These are phyloP conservation scores for Amazona finschi DNA, from an alignment of 2,797 vertebrate genomes.

Conservation along the genomic window DNA sequence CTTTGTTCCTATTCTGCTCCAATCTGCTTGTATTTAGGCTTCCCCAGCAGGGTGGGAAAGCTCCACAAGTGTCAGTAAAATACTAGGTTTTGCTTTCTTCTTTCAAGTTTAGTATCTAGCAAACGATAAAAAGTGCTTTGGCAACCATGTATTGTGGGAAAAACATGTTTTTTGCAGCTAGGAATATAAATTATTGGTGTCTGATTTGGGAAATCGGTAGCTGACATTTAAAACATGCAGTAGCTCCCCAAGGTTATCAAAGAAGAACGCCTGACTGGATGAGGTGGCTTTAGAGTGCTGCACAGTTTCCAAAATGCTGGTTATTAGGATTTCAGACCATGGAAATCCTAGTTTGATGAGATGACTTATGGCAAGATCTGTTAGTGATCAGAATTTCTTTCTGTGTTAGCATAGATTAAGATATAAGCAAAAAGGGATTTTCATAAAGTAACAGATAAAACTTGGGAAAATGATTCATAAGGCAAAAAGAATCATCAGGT, in stretches of 20 bases:
- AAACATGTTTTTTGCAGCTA: background rate
- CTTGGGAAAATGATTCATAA: background rate
- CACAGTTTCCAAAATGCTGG: background rate
- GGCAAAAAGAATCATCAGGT: background rate
- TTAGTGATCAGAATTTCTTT: background rate
- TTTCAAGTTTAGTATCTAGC: background rate
- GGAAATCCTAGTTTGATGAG: background rate
- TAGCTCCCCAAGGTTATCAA: background rate
- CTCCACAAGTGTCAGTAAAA: background rate
- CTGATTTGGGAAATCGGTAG: background rate
- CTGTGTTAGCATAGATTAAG: background rate
- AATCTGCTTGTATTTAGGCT: conserved; percentile 17
- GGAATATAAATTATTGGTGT: background rate
- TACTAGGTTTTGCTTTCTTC: background rate
- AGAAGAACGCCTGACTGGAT: background rate
- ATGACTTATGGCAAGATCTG: background rate
- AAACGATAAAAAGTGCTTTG: background rate
- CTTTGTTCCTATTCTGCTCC: conserved; percentile 35
- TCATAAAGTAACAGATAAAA: background rate
- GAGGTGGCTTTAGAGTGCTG: background rate
- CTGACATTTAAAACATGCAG: background rate
- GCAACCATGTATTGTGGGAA: background rate
- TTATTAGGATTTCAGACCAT: background rate
- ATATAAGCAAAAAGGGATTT: background rate
- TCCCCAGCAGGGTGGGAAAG: background rate